Evolutionary conservation across 2,113 vertebrate species (phyloP).

Genomic region (Maccullochella peelii): DNA sequence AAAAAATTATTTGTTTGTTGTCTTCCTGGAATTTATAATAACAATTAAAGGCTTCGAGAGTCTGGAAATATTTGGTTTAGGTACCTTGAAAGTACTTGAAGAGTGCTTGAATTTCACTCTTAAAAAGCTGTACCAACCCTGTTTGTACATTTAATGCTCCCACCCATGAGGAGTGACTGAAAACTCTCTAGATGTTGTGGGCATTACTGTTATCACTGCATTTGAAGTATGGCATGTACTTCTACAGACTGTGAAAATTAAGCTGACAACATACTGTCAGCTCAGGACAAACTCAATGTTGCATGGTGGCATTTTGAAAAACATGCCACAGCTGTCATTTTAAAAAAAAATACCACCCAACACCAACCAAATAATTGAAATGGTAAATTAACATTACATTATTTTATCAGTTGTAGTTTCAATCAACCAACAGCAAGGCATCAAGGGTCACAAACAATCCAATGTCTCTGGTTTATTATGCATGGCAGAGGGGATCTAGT

Average conservation of each 20-base stretch:
- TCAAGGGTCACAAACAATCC: neutral
- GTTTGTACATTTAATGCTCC: neutral
- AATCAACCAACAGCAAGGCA: neutral
- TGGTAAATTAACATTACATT: neutral
- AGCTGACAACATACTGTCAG: slow-evolving; percentile 15
- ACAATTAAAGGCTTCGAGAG: no score
- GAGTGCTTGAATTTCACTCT: no score
- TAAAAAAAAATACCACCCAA: accelerated
- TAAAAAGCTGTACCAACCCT: no score
- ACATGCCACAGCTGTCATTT: neutral
- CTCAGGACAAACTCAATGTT: neutral
- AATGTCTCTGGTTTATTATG: neutral
- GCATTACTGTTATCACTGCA: neutral
- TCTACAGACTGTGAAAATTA: slow-evolving; percentile 23
- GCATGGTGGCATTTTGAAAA: neutral
- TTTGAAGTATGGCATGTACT: neutral
- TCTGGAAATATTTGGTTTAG: no score
- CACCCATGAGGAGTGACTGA: no score
- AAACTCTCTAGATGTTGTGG: neutral
- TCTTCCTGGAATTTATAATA: no score
- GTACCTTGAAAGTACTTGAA: no score
- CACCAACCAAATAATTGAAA: neutral
- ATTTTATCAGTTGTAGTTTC: neutral
- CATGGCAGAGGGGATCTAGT: neutral
- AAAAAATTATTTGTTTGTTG: no score